phyloP scores from a whole-genome alignment of 1,140 invertebrate species.

The Mylabris phalerata region DNA sequence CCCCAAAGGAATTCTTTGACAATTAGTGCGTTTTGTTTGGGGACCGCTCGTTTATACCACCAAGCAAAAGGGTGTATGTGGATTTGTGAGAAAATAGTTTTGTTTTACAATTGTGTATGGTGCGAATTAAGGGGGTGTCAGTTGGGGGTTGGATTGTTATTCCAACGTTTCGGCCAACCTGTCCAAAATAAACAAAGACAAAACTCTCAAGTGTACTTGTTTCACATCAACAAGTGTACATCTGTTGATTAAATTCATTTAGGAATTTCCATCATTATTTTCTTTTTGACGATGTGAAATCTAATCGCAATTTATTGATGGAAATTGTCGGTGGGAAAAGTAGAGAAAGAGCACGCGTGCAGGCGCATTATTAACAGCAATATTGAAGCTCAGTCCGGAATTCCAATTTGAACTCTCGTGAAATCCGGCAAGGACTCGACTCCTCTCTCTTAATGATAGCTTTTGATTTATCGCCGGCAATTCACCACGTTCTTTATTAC shows the following conservation, averaged over 20 bases:
- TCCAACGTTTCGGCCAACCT: conserved; percentile 12
- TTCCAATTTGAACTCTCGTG: conserved; percentile 29
- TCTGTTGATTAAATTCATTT: conserved; percentile 1
- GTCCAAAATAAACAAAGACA: conserved; percentile 10
- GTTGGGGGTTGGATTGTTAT: conserved; percentile 5
- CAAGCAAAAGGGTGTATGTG: conserved; percentile 1
- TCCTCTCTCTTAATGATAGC: conserved; percentile 31
- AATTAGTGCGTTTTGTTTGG: conserved; percentile 12
- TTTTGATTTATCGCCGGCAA: conserved; percentile 33
- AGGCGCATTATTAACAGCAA: conserved; percentile 33
- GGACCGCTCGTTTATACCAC: conserved; percentile 10
- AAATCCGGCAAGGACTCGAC: conserved; percentile 29
- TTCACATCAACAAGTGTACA: conserved; percentile 15
- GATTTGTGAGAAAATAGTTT: background rate
- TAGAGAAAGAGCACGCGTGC: conserved; percentile 16
- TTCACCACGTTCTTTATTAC: conserved; percentile 28
- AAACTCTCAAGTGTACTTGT: conserved; percentile 13
- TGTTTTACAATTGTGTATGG: background rate
- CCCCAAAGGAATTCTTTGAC: conserved; percentile 11
- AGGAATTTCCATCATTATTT: no score
- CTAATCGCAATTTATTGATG: conserved; percentile 15
- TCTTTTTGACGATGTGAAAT: background rate
- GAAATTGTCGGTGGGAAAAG: background rate
- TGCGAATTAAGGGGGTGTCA: background rate
- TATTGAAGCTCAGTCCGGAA: conserved; percentile 32